These are phyloP conservation scores for Semotilus atromaculatus DNA, from an alignment of 2,797 vertebrate genomes.

Conservation along the genomic window DNA sequence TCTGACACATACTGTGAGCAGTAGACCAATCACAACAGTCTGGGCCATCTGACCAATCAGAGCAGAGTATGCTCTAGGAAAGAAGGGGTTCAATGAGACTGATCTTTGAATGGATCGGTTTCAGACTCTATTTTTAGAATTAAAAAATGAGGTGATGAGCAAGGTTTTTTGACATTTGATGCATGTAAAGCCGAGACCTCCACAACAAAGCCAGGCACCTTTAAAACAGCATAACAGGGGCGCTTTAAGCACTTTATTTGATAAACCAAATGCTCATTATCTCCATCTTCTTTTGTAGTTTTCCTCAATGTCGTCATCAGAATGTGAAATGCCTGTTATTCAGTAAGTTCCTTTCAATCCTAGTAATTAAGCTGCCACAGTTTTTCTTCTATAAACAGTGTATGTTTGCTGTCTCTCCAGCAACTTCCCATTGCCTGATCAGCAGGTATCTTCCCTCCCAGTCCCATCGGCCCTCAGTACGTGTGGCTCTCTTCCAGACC, in stretches of 20 bases:
- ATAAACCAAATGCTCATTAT: not conserved
- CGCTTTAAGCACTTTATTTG: not conserved
- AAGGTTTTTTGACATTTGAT: not conserved
- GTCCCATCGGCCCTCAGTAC: constrained; percentile 77
- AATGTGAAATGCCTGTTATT: constrained; percentile 41
- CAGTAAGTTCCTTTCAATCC: constrained; percentile 45
- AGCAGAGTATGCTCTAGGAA: no score
- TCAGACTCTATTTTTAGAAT: not conserved
- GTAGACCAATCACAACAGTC: no score
- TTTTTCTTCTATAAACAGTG: not conserved
- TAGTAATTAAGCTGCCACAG: not conserved
- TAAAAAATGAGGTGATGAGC: not conserved
- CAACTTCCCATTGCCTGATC: constrained; percentile 76
- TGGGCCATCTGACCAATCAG: no score
- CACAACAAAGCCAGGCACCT: no score
- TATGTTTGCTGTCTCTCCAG: constrained; percentile 57
- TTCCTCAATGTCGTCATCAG: constrained; percentile 19
- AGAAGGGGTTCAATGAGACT: no score
- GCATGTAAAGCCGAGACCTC: no score
- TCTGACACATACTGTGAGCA: no score
- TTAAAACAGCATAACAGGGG: not conserved
- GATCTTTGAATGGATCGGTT: not conserved
- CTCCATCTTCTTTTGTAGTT: constrained; percentile 40
- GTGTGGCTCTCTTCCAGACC: constrained; percentile 85
- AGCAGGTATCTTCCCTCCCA: constrained; percentile 69